Percentiles rank a stretch among this genome's conserved stretches.
These are phyloP conservation scores for Andrena bicolor DNA, from an alignment of 2,888 invertebrate genomes.

Conservation along the genomic window DNA sequence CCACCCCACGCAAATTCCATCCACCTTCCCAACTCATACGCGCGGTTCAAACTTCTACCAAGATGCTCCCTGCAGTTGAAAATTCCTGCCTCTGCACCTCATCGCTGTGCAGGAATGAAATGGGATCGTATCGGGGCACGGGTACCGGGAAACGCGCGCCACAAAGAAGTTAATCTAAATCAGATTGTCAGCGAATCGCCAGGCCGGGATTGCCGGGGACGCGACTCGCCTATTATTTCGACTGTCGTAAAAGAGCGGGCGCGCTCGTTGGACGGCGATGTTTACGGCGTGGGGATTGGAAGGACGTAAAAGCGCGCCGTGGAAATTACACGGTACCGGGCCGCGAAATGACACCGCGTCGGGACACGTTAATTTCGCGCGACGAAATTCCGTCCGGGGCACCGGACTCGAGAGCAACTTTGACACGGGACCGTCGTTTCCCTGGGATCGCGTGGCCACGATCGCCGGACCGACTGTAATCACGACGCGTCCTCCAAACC, in stretches of 20 bases:
- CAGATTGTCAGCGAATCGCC: conserved; percentile 12
- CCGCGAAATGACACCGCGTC: conserved; percentile 57
- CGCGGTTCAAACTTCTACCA: no score
- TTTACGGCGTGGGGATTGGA: conserved; percentile 40
- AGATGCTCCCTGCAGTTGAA: no score
- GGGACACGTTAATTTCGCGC: conserved; percentile 62
- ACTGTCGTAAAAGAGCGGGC: conserved; percentile 45
- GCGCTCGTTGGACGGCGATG: conserved; percentile 19
- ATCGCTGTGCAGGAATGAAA: no score
- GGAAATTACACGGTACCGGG: conserved; percentile 49
- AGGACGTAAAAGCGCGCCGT: conserved; percentile 40
- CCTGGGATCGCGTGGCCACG: conserved; percentile 21
- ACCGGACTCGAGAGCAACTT: conserved; percentile 43
- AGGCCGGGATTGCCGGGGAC: conserved; percentile 28
- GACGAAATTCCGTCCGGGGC: conserved; percentile 59
- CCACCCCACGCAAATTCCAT: no score
- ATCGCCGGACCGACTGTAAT: conserved; percentile 28
- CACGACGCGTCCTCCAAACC: not conserved
- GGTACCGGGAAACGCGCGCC: not conserved
- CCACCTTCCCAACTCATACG: no score
- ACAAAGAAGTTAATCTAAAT: conserved; percentile 44
- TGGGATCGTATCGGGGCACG: no score
- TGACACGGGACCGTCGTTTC: conserved; percentile 57
- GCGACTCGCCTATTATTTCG: conserved; percentile 41
- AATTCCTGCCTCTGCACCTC: no score